Evolutionary conservation across 1,140 invertebrate species (phyloP).

Genomic region (Pseudobourletiella spinata): DNA sequence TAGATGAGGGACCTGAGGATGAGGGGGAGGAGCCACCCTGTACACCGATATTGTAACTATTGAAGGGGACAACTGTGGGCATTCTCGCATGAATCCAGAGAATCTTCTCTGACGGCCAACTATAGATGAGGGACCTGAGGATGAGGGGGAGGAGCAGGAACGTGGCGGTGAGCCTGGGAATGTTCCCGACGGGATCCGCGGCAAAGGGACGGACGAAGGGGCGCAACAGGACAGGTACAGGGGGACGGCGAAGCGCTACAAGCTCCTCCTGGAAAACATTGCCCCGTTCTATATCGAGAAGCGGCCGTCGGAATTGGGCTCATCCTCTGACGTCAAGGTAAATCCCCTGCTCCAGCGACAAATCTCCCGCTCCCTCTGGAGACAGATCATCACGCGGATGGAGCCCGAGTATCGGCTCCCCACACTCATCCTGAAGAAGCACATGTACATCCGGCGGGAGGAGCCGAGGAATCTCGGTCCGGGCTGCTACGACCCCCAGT

Average conservation of each 20-base stretch:
- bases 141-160: background rate
- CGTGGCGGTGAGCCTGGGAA: background rate
- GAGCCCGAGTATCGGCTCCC: slow-evolving; percentile 16
- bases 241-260: background rate
- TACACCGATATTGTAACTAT: background rate
- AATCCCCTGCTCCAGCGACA: background rate
- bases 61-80: background rate
- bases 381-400: slow-evolving; percentile 4
- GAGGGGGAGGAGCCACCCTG: no score
- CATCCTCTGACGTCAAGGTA: background rate
- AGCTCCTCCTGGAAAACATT: background rate
- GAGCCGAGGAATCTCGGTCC: slow-evolving; percentile 13
- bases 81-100: background rate
- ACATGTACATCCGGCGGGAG: slow-evolving; percentile 7
- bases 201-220: background rate
- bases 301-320: no score
- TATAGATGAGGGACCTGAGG: background rate
- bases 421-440: slow-evolving; percentile 17
- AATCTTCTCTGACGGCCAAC: background rate
- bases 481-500: slow-evolving; percentile 9
- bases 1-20: background rate
- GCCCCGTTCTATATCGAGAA: background rate
- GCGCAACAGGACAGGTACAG: background rate
- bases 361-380: slow-evolving; percentile 7
- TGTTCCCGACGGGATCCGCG: no score